Conservation (phyloP, 2,888 invertebrate genomes). For the Cryptus viduatorius region DNA sequence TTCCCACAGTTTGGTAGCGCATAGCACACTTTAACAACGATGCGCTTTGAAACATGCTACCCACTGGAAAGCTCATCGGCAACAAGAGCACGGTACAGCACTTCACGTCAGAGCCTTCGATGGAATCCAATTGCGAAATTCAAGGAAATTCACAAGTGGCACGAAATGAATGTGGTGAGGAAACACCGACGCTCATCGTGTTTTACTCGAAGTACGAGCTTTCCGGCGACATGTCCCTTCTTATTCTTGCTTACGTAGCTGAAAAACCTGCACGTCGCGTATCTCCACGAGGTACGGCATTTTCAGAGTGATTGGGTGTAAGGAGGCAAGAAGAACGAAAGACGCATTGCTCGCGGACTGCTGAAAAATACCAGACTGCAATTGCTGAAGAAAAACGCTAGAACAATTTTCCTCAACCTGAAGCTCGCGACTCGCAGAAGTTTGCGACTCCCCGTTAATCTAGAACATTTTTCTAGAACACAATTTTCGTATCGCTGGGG, state of each 20-base stretch:
- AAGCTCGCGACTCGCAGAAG: not conserved
- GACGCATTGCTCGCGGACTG: not conserved
- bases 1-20: not conserved
- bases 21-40: not conserved
- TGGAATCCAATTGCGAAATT: constrained; percentile 42
- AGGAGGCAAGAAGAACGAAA: not conserved
- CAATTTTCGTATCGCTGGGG: not conserved
- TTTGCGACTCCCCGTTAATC: not conserved
- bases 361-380: constrained; percentile 19
- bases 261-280: not conserved
- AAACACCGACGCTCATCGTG: not conserved
- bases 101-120: constrained; percentile 16
- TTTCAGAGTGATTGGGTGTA: not conserved
- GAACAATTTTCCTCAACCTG: constrained; percentile 8
- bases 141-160: constrained; percentile 9
- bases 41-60: constrained; percentile 7
- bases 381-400: constrained; percentile 12
- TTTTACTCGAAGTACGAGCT: not conserved
- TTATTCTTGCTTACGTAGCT: constrained; percentile 2
- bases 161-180: not conserved
- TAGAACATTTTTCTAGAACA: not conserved
- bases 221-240: not conserved
- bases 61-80: constrained; percentile 7
- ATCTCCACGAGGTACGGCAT: constrained; percentile 6
- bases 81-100: not conserved